Evolutionary conservation across 2,888 invertebrate genomes (phyloP), one percentile per base, ranked within the genome.

Genomic region (Epirrhoe alternata): DNA sequence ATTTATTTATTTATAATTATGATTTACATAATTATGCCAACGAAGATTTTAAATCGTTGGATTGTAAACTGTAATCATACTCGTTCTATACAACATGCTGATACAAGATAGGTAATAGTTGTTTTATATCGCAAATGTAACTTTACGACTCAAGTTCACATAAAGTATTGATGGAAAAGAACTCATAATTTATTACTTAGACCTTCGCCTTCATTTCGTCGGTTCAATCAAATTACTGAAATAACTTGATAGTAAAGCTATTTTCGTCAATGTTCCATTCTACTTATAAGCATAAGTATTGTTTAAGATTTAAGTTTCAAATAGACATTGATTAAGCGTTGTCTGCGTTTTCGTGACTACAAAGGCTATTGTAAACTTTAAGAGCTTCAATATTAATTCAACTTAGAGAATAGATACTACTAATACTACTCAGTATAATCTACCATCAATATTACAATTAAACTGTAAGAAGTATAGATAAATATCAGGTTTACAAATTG

Each of bases 151-250:
- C 35, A 17, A 54, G 53, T 54, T 54, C 53, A 17, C 53, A 54
- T 54, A 54, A 38, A 54, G 53, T 54, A 38, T 54, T 54, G 53
- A 54, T 54, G 35, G 17, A 7, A 54, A 35, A 16, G 53, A 35
- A 54, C 16, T 54, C 14, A 54, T 54, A 35, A 54, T 58, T 58
- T 58, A 58, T 58, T 50, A 49, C 14, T 10, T 16, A 54, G 52
- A 52, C 52, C 53, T 38, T 54, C 35, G 47, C 47, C 16, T 47
- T 47, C 47, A 16, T 4, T n/a, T 14, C 1, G 6, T 47, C 16
- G 35, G 47, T 14, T 47, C 14, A 14, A 16, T 12, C 7, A 16
- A 47, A 47, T 14, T 47, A 14, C 47, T 47, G 47, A 47, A 47
- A 7, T 47, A 16, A 14, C 14, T 47, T 47, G 47, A 47, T 47